These are phyloP conservation scores for Silurus asotus DNA, from an alignment of 2,113 vertebrate genomes.

Conservation along the genomic window DNA sequence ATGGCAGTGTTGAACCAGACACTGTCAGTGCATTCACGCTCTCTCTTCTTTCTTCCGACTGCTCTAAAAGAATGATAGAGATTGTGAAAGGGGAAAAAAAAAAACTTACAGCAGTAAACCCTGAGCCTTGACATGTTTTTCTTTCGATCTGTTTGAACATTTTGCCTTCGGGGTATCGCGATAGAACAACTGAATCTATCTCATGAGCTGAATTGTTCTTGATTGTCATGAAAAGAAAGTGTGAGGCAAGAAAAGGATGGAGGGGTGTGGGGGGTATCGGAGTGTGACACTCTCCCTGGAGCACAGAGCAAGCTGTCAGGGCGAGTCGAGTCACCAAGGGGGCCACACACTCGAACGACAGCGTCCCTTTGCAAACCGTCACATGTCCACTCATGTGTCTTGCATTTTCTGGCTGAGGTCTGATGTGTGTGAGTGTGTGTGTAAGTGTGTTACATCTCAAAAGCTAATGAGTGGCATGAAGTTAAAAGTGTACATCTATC, in stretches of 20 bases:
- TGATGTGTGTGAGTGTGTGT: constrained; percentile 33
- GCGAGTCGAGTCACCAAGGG: constrained; percentile 74
- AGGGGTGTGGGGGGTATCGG: constrained; percentile 4
- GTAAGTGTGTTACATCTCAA: constrained; percentile 35
- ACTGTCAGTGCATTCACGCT: constrained; percentile 57
- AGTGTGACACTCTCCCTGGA: constrained; percentile 66
- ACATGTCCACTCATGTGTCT: constrained; percentile 66
- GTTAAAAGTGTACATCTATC: background rate
- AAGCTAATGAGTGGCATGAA: background rate
- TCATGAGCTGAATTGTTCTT: constrained; percentile 36
- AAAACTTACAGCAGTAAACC: constrained; percentile 57
- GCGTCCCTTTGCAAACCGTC: constrained; percentile 75
- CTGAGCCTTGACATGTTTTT: constrained; percentile 64
- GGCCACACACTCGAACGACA: constrained; percentile 72
- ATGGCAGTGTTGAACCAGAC: constrained; percentile 75
- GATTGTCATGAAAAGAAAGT: constrained; percentile 62
- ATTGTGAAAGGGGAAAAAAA: constrained; percentile 51
- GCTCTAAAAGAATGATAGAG: constrained; percentile 65
- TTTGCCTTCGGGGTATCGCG: constrained; percentile 56
- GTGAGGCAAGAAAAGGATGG: constrained; percentile 49
- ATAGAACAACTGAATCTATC: constrained; percentile 62
- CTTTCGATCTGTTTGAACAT: constrained; percentile 53
- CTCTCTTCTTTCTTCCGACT: constrained; percentile 47
- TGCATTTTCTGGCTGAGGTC: constrained; percentile 29
- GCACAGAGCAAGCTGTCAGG: constrained; percentile 75